A percentile compares a stretch with the other conserved stretches of the same genome.
phyloP scores from a whole-genome alignment of 2,888 invertebrate genomes.

The Malthinus flaveolus region DNA sequence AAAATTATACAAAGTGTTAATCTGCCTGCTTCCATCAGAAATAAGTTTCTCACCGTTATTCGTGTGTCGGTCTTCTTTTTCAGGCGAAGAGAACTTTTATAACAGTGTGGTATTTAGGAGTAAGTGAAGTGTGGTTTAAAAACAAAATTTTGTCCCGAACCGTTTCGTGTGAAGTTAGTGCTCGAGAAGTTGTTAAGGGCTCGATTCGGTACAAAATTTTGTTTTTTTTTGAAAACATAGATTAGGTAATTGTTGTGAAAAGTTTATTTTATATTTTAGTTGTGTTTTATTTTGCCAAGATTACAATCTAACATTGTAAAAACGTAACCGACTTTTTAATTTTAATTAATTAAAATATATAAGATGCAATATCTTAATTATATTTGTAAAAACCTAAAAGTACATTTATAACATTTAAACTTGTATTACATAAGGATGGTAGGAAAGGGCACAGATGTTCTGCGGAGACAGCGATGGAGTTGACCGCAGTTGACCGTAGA shows the following conservation, averaged over 20 bases:
- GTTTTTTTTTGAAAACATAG: conserved; percentile 18
- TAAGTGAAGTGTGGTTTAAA: conserved; percentile 7
- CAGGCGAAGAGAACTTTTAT: conserved; percentile 16
- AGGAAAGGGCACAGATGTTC: conserved; percentile 38
- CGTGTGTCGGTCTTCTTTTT: conserved; percentile 8
- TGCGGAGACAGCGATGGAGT: conserved; percentile 30
- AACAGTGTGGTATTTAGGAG: conserved; percentile 14
- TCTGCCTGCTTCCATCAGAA: conserved; percentile 42
- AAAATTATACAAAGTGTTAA: conserved; percentile 38
- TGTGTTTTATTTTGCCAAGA: conserved; percentile 35
- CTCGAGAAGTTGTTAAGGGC: conserved; percentile 11
- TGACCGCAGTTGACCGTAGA: conserved; percentile 35
- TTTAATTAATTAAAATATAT: conserved; percentile 36
- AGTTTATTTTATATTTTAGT: conserved; percentile 18
- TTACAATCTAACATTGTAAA: conserved; percentile 31
- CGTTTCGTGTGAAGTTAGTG: conserved; percentile 10
- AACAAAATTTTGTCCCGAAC: conserved; percentile 21
- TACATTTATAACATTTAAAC: conserved; percentile 42
- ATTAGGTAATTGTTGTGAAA: conserved; percentile 22
- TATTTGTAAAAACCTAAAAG: conserved; percentile 44
- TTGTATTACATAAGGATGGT: conserved; percentile 45
- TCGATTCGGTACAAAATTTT: conserved; percentile 21
- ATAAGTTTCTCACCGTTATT: conserved; percentile 48
- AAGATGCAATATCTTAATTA: conserved; percentile 46
- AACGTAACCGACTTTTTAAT: conserved; percentile 35